Conservation (phyloP, 1,140 invertebrate genomes). For the Amphibalanus amphitrite region DNA sequence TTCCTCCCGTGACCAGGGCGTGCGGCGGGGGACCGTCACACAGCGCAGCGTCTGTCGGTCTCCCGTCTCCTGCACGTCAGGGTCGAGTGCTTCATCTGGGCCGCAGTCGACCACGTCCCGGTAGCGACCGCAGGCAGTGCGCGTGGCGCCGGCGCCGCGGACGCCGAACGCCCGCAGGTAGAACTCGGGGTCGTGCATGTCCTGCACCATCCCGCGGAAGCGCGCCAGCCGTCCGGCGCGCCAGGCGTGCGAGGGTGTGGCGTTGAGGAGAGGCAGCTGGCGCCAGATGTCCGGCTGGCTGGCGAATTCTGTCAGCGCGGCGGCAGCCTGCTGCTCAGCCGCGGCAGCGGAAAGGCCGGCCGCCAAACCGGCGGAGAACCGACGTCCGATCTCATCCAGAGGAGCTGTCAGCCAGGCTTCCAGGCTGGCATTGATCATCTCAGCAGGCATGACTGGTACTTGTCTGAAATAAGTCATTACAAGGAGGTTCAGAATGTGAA, state of each 20-base stretch:
- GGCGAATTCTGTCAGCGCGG: not conserved
- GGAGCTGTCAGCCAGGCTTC: not conserved
- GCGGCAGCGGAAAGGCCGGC: not conserved
- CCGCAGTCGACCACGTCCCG: not conserved
- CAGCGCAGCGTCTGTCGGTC: not conserved
- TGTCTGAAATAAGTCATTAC: too few relatives aligned
- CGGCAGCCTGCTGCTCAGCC: not conserved
- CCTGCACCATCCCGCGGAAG: slow-evolving; percentile 79
- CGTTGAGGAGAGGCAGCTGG: slow-evolving; percentile 51
- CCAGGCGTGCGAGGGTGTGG: slow-evolving; percentile 42
- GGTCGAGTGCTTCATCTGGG: not conserved
- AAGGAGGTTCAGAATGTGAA: too few relatives aligned
- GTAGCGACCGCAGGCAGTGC: not conserved
- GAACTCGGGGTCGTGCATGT: slow-evolving; percentile 83
- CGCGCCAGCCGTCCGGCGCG: slow-evolving; percentile 50
- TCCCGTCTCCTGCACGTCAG: not conserved
- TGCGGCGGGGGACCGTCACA: not conserved
- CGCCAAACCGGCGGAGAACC: not conserved
- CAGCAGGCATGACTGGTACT: not conserved
- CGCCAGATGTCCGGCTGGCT: not conserved
- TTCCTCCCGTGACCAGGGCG: not conserved
- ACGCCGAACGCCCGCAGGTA: slow-evolving; percentile 59
- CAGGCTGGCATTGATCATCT: too few relatives aligned
- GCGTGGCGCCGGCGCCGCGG: slow-evolving; percentile 13
- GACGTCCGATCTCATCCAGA: not conserved